Base-by-base conservation (phyloP, 2,888 invertebrate genomes). In the Machimus rusticus region DNA sequence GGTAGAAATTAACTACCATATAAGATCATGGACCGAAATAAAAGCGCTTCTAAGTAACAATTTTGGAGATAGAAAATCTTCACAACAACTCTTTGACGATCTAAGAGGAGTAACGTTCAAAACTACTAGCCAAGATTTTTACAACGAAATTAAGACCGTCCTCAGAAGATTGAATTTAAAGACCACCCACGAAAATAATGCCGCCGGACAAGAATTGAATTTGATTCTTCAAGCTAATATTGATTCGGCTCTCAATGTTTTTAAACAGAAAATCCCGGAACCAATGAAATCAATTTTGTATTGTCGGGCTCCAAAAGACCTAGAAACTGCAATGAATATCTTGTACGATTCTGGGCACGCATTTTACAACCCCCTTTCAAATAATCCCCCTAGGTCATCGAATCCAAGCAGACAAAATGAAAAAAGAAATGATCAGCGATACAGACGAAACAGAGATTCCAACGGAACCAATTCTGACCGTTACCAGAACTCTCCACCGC, bases 251-350 rank as follows among this genome's bases (percentile, higher is more conserved):
- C 66, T 66, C 1, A 43, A 43, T 3, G 43, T 43, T 9, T 86
- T 86, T 23, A 86, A 78, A 78, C 78, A 19, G 1, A 86, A 55
- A 43, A 23, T 78, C 1, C 77, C 57, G 9, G 86, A 86, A 19
- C 86, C 86, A n/a, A 86, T 86, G 86, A 57, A 66, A 9, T 46
- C 74, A 14, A 39, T 86, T 28, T 31, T 86, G 0, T n/a, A 28
- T 46, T 86, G 86, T 46, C 39, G 86, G 51, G 34, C 74, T 1
- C 86, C 86, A 5, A 2, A 23, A 3, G 51, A 16, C 1, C 19
- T 86, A 3, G 86, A 77, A 55, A 28, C 19, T 1, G 76, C 77
- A 2, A 79, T 79, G 51, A 81, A 81, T 31, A 81, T 55, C 2
- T 5, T 82, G 0, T 55, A 82, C n/a, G 82, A 82, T 31, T 57